Conservation (phyloP, 2,797 vertebrate species). For the Pseudochirops corinnae region DNA sequence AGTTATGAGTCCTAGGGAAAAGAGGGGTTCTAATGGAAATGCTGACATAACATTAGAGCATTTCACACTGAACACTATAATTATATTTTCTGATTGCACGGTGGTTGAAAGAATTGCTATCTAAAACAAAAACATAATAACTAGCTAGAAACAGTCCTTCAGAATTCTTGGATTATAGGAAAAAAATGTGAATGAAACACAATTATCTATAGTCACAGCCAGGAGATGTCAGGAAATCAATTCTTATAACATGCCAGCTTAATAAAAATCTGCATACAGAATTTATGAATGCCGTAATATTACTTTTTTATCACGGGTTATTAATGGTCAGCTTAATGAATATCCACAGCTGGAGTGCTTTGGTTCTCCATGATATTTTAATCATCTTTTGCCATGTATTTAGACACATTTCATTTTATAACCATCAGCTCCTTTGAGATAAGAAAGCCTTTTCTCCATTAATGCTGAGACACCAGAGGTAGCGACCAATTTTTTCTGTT, state of each 20-base stretch:
- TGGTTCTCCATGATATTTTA: conserved; percentile 87
- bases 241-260: conserved; percentile 88
- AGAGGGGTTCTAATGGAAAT: conserved; percentile 64
- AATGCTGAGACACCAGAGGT: conserved; percentile 72
- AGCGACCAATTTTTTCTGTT: conserved; percentile 79
- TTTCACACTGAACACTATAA: conserved; percentile 72
- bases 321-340: conserved; percentile 93
- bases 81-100: conserved; percentile 75
- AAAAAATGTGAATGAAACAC: conserved; percentile 80
- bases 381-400: conserved; percentile 84
- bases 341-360: conserved; percentile 86
- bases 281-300: conserved; percentile 90
- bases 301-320: conserved; percentile 89
- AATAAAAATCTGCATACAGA: conserved; percentile 91
- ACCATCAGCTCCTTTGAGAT: conserved; percentile 81
- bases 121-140: conserved; percentile 78
- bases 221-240: conserved; percentile 88
- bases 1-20: conserved; percentile 46
- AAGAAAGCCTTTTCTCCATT: conserved; percentile 79
- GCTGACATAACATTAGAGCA: conserved; percentile 66
- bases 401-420: conserved; percentile 84
- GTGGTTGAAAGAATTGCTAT: conserved; percentile 68
- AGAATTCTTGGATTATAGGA: conserved; percentile 83
- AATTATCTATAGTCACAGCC: conserved; percentile 88
- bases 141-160: conserved; percentile 83